These are phyloP conservation scores for Trissolcus japonicus DNA, from an alignment of 2,888 invertebrate genomes.

Conservation along the genomic window DNA sequence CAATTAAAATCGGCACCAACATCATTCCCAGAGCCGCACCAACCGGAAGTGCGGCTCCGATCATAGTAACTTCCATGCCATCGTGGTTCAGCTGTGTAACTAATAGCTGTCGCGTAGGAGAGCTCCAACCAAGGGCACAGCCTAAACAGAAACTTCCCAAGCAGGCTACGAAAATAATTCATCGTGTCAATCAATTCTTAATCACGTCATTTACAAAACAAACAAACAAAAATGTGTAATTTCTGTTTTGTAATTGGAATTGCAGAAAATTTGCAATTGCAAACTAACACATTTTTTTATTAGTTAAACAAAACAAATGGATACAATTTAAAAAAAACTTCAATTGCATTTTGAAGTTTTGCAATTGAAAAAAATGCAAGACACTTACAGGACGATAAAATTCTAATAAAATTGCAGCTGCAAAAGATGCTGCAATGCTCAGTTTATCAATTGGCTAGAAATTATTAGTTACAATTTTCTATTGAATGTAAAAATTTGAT, in stretches of 20 bases:
- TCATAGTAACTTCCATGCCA: conserved; percentile 76
- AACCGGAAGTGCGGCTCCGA: conserved; percentile 82
- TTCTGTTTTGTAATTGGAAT: not conserved
- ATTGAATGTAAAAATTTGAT: not conserved
- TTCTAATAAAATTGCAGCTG: no score
- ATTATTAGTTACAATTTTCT: not conserved
- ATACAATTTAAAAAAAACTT: no score
- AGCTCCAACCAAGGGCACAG: conserved; percentile 76
- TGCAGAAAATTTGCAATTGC: not conserved
- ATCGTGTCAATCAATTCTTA: no score
- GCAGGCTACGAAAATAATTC: conserved; percentile 20
- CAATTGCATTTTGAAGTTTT: not conserved
- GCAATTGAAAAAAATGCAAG: no score
- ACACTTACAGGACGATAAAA: no score
- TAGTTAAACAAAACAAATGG: no score
- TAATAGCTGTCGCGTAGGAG: conserved; percentile 73
- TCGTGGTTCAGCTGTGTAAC: conserved; percentile 76
- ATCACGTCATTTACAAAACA: no score
- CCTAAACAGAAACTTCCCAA: conserved; percentile 72
- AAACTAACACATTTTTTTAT: no score
- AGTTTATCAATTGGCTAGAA: not conserved
- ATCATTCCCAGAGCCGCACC: conserved; percentile 78
- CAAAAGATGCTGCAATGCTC: not conserved
- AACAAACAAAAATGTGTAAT: not conserved
- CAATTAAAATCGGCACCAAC: conserved; percentile 78